Evolutionary conservation across 2,113 vertebrate genomes (phyloP), one percentile per base, ranked within the genome.

Genomic region (Phalacrocorax pelagicus): DNA sequence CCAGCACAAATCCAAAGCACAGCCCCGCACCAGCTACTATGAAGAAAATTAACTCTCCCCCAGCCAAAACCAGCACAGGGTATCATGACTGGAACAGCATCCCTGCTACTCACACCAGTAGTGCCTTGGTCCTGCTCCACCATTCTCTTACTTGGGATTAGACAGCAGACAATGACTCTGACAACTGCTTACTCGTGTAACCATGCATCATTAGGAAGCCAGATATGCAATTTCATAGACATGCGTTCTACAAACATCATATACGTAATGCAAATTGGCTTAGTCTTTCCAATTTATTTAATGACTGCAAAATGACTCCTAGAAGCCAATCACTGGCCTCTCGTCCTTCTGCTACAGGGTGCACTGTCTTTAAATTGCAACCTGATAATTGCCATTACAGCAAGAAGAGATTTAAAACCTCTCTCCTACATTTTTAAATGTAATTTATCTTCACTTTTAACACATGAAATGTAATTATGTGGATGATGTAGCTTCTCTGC

Each of bases 91-190:
- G 17, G 15, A 84, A 27, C 27, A 82, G 12, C 12, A 82, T 18
- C 59, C 42, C 42, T 58, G 14, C 7, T 36, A 6, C 27, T 66
- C 4, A 0, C 15, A 67, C 44, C 18, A 73, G 17, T 63, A 69
- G 11, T 16, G 15, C n/a, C 22, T 7, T 22, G 24, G 14, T 54
- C 38, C 42, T 0, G 0, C 30, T 63, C n/a, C 47, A 47, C 17
- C 2, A 0, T 13, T 46, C 12, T 27, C 12, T 38, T 47, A 3
- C 12, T 10, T 30, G 47, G 9, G 20, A 63, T 38, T 5, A 34
- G 20, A 22, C 52, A 78, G 32, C 1, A 1, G 44, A 47, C 44
- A 29, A 16, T 12, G 32, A 58, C 32, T 78, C 57, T 52, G 42
- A 26, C 1, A 5, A 16, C 16, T 12, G 32, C 24, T 55, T n/a